A percentile compares a stretch with the other conserved stretches of the same genome.
Evolutionary conservation across 2,888 invertebrate species (phyloP).

Genomic region (Rhagophthalmus giganteus): DNA sequence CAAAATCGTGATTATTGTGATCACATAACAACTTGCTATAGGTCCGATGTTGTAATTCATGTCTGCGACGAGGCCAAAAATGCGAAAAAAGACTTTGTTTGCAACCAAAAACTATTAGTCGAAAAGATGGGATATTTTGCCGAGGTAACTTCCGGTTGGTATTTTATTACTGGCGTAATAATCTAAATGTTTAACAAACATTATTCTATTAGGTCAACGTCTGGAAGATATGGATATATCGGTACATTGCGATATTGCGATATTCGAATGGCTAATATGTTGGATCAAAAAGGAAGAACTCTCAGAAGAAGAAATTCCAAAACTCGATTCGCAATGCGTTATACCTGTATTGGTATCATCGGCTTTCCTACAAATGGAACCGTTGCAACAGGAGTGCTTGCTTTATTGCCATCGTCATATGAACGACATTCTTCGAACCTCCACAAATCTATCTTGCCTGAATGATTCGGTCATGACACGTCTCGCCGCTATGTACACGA

Average conservation of each 20-base stretch:
- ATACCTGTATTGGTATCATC: constrained; percentile 91
- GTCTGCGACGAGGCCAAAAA: constrained; percentile 94
- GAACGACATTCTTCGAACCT: constrained; percentile 82
- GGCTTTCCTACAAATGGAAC: constrained; percentile 93
- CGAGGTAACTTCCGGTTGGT: constrained; percentile 73
- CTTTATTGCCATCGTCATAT: constrained; percentile 84
- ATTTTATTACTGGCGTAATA: too few species aligned
- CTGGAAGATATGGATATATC: constrained; percentile 94
- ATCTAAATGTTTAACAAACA: neutral
- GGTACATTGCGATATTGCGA: constrained; percentile 93
- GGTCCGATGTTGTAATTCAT: constrained; percentile 85
- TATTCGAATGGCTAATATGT: constrained; percentile 95
- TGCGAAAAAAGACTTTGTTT: constrained; percentile 84
- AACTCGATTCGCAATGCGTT: constrained; percentile 79
- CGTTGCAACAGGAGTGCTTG: constrained; percentile 82
- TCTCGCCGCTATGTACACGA: constrained; percentile 85
- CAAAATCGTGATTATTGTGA: too few species aligned
- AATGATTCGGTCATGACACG: constrained; percentile 77
- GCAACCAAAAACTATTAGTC: constrained; percentile 82
- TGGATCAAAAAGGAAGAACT: constrained; percentile 85
- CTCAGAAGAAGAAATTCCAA: constrained; percentile 64
- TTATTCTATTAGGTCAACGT: constrained; percentile 61
- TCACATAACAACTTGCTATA: too few species aligned
- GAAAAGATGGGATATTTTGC: constrained; percentile 96
- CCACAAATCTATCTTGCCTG: constrained; percentile 85